Base-by-base conservation (phyloP, 2,797 vertebrate genomes). In the Ctenosaura bakeri region DNA sequence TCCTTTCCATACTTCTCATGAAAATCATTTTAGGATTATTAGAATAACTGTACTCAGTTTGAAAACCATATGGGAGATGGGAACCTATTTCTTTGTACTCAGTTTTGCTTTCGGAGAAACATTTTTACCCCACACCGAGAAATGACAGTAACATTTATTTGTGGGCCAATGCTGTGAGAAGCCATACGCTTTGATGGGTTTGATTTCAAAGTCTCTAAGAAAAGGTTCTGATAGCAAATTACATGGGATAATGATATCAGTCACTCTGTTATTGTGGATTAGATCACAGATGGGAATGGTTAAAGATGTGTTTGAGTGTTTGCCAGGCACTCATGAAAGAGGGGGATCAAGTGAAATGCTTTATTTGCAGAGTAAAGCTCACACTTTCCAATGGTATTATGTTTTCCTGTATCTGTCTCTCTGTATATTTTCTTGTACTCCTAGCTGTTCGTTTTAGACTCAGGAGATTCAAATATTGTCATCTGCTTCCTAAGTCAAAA, bases 231-330 rank as follows among this genome's bases (percentile, higher is more conserved):
- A 54, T 82, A 87, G 89, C 87, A 92, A 88, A 90, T n/a, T 86
- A 62, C 59, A 38, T 20, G 80, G 66, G 85, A 77, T 52, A 91
- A 74, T 88, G 66, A 46, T 88, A 82, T 52, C 76, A 74, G 64
- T 83, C 76, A 93, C 52, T 42, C 83, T 50, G 73, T 90, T 92
- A 81, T 88, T 87, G 42, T 6, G 90, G 78, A 78, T 86, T 88
- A 88, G 42, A 92, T 59, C 64, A 56, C 84, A 91, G 90, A 93
- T 88, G 76, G 87, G 9, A 91, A 83, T 85, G 74, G 46, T 88
- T 86, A 87, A 42, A 85, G 87, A 90, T 93, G 88, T 0, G 0
- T 82, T 87, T 73, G 76, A 52, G 82, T 12, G 20, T 91, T 38
- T 91, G 79, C 76, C 59, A 89, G 71, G 3, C 56, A 85, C 91